These are phyloP conservation scores for Tetragnatha versicolor DNA, from an alignment of 1,140 invertebrate species.

Conservation along the genomic window DNA sequence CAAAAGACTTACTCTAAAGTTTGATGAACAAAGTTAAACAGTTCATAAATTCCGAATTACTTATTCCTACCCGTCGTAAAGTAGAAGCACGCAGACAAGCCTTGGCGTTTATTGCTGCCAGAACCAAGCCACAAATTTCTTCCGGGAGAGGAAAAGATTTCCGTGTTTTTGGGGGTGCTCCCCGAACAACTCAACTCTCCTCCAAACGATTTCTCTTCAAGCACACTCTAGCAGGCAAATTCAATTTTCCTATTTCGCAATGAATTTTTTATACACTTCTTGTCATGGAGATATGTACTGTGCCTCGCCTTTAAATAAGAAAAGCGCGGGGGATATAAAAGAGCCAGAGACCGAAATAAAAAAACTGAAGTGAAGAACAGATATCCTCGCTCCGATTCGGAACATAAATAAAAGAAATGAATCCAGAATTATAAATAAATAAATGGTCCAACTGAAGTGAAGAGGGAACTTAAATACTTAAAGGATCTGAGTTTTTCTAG, in stretches of 20 bases:
- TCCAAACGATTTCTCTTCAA: slow-evolving; percentile 1
- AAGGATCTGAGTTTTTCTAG: neutral
- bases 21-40: too few relatives aligned
- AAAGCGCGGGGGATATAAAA: neutral
- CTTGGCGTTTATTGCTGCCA: too few relatives aligned
- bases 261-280: slow-evolving; percentile 23
- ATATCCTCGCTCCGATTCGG: neutral
- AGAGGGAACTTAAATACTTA: neutral
- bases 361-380: neutral
- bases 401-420: slow-evolving; percentile 16
- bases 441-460: slow-evolving; percentile 11
- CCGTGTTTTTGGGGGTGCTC: neutral
- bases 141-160: too few relatives aligned
- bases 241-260: neutral
- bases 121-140: too few relatives aligned
- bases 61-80: too few relatives aligned
- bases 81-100: too few relatives aligned
- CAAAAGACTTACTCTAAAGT: too few relatives aligned
- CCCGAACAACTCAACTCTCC: neutral
- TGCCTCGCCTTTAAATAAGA: neutral
- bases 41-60: too few relatives aligned
- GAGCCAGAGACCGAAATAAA: slow-evolving; percentile 1
- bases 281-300: neutral
- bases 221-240: neutral
- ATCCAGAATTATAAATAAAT: slow-evolving; percentile 23